phyloP scores from a whole-genome alignment of 2,797 vertebrate genomes.

The Neosilurus mollespiculum region DNA sequence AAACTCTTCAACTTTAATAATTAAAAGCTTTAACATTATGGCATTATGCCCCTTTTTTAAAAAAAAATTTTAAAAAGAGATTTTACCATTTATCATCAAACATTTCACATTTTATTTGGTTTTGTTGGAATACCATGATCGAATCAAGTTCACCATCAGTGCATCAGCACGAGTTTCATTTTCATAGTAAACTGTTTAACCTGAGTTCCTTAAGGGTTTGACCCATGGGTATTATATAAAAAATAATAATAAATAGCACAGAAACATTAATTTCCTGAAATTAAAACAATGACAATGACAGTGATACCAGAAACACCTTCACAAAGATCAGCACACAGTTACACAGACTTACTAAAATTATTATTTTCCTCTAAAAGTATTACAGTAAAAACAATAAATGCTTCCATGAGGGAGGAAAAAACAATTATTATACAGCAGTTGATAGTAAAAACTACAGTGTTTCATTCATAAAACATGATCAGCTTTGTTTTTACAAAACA shows the following conservation, averaged over 20 bases:
- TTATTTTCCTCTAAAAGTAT: neutral
- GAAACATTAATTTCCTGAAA: neutral
- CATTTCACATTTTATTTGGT: constrained; percentile 23
- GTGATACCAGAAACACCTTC: neutral
- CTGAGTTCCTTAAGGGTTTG: constrained; percentile 5
- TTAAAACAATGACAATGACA: neutral
- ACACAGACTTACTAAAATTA: neutral
- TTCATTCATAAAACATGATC: neutral
- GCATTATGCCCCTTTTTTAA: neutral
- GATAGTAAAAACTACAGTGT: neutral
- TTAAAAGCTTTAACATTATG: neutral
- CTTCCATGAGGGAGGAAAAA: neutral
- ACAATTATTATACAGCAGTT: neutral
- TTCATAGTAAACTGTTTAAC: constrained; percentile 24
- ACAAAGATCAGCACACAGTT: neutral
- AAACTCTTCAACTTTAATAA: neutral
- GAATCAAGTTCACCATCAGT: neutral
- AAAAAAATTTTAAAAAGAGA: too few relatives aligned
- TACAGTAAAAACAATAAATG: neutral
- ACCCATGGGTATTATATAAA: neutral
- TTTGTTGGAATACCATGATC: neutral
- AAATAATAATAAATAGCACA: constrained; percentile 21
- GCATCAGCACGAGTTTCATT: neutral
- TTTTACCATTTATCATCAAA: neutral
- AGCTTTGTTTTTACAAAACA: neutral